These are phyloP conservation scores for Allolobophora icterica DNA, from an alignment of 2,888 invertebrate species.

Conservation along the genomic window DNA sequence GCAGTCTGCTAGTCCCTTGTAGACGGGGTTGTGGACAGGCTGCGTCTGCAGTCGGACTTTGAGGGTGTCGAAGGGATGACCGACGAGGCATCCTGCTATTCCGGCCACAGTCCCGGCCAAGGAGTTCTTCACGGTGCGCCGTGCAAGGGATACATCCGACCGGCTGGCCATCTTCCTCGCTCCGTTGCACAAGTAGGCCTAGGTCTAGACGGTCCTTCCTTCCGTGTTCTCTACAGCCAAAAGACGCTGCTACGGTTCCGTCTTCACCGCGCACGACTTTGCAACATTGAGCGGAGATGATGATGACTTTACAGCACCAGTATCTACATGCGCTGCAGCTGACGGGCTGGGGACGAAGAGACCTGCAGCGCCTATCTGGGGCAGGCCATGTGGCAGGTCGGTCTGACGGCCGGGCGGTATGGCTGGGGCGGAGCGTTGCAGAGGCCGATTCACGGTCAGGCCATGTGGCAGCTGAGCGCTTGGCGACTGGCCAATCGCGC, in stretches of 20 bases:
- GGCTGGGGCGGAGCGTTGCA: neutral
- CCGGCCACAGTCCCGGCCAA: constrained; percentile 48
- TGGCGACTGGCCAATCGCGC: neutral
- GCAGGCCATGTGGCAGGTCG: neutral
- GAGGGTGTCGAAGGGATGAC: constrained; percentile 51
- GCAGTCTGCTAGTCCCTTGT: constrained; percentile 49
- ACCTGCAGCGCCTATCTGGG: neutral
- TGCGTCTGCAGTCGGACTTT: constrained; percentile 51
- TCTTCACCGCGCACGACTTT: neutral
- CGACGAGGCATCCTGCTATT: constrained; percentile 47
- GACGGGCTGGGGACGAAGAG: neutral
- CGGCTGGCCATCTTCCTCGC: constrained; percentile 11
- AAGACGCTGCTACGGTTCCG: neutral
- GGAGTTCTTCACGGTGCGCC: constrained; percentile 47
- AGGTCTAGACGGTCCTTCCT: neutral
- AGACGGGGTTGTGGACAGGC: constrained; percentile 47
- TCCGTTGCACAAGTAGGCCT: neutral
- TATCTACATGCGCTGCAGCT: neutral
- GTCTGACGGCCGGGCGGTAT: neutral
- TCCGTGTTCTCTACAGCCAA: neutral
- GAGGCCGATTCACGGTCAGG: neutral
- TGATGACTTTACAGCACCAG: neutral
- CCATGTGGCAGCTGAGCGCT: neutral
- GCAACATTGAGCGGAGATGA: neutral
- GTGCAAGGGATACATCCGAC: constrained; percentile 36